Evolutionary conservation across 1,140 invertebrate genomes (phyloP), one percentile per base, ranked within the genome.

Genomic region (Trissolcus basalis): DNA sequence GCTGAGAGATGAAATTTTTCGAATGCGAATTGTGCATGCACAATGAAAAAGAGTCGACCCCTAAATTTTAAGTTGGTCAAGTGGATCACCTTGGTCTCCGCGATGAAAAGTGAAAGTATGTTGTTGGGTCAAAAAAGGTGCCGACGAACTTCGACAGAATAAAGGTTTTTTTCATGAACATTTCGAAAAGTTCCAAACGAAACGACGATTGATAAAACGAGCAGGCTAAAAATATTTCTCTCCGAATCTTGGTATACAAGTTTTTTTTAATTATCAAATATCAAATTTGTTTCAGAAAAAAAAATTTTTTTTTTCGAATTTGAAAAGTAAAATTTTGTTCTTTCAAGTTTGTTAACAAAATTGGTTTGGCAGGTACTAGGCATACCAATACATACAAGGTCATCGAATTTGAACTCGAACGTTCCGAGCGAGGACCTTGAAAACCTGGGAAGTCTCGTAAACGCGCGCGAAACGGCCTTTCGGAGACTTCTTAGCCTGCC

Each of bases 101-200:
- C 68, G 54, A 64, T 63, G 63, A 84, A 81, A 84, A 85, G 82
- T 81, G 85, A 85, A 85, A 85, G 83, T 84, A 73, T 82, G 80
- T 81, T 70, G 85, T 49, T 85, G 65, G 85, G 84, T 85, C 82
- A 86, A 83, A 82, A 80, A 80, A 79, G 72, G 53, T 43, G 51
- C 45, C 27, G 51, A 54, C 53, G 14, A 50, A 49, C 41, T 36
- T 13, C 19, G n/a, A n/a, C n/a, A n/a, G n/a, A n/a, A n/a, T n/a
- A n/a, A n/a, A n/a, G n/a, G n/a, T n/a, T n/a, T n/a, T n/a, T n/a
- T n/a, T n/a, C n/a, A 35, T 35, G 33, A 35, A 35, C 5, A 35
- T 35, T 5, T 6, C 33, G 33, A 6, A 5, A 35, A 10, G 5
- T 35, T 35, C 33, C 10, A 35, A 35, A 6, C 10, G 33, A 6